Evolutionary conservation across 2,113 vertebrate species (phyloP).

Genomic region (Semicossyphus pulcher): DNA sequence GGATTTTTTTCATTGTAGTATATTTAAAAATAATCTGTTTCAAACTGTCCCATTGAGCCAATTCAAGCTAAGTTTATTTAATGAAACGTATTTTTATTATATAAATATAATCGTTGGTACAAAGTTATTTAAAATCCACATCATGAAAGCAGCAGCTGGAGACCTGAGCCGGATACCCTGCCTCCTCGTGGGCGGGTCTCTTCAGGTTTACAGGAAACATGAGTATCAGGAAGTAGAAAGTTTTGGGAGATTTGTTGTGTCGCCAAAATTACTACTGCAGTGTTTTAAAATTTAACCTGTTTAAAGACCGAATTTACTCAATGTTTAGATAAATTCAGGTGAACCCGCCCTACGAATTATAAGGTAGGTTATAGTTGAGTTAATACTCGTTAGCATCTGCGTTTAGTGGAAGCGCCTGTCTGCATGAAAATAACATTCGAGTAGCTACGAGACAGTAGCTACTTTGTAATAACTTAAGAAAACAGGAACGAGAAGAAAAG

Average conservation of each 20-base stretch:
- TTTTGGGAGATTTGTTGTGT: constrained; percentile 46
- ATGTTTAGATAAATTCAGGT: neutral
- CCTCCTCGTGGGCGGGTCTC: constrained; percentile 57
- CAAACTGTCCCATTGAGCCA: too few relatives aligned
- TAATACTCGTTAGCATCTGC: neutral
- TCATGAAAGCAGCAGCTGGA: neutral
- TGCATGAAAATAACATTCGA: neutral
- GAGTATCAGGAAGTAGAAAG: constrained; percentile 77
- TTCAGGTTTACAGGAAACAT: constrained; percentile 78
- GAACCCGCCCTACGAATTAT: constrained; percentile 7
- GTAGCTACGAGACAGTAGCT: too few relatives aligned
- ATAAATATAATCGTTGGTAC: too few relatives aligned
- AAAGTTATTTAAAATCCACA: too few relatives aligned
- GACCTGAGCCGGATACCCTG: neutral
- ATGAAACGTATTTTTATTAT: too few relatives aligned
- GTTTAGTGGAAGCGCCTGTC: neutral
- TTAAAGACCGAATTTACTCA: neutral
- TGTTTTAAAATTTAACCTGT: neutral
- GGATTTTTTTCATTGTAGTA: too few relatives aligned
- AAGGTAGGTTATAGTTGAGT: neutral
- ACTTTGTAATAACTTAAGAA: neutral
- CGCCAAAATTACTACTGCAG: neutral
- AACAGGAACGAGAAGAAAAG: neutral
- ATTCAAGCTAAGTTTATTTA: too few relatives aligned
- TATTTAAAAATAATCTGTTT: too few relatives aligned